A percentile compares a stretch with the other conserved stretches of the same genome.
Conservation (phyloP, 2,113 vertebrate genomes). For the Rana temporaria region DNA sequence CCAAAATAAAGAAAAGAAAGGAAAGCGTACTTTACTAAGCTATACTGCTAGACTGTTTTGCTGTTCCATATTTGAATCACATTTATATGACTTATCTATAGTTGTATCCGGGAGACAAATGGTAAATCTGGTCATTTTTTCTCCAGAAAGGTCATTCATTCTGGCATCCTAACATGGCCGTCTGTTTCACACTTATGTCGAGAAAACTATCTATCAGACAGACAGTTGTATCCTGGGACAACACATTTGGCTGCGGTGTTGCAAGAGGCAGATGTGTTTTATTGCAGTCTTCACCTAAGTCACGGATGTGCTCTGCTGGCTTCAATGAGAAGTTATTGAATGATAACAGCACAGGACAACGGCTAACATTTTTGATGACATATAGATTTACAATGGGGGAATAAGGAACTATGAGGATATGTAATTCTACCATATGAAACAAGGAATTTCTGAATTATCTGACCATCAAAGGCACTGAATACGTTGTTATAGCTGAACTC, state of each 20-base stretch:
- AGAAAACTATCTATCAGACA: constrained; percentile 18
- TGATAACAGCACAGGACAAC: constrained; percentile 22
- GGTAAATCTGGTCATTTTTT: background rate
- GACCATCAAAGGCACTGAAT: no score
- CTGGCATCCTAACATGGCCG: background rate
- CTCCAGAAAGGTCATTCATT: background rate
- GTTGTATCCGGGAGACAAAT: constrained; percentile 15
- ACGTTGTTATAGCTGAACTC: no score
- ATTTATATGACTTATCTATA: background rate
- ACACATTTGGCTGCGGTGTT: background rate
- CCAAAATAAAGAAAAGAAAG: no score
- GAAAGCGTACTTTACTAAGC: no score
- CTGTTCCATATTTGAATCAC: no score
- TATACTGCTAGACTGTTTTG: no score
- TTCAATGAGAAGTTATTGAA: constrained; percentile 2
- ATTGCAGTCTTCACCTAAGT: constrained; percentile 25
- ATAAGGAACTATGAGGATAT: no score
- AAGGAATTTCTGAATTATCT: background rate
- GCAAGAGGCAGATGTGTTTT: constrained; percentile 6
- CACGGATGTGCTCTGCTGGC: background rate
- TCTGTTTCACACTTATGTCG: constrained; percentile 7
- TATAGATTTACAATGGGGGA: no score
- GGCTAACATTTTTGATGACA: constrained; percentile 1
- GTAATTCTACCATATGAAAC: background rate
- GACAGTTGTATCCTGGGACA: constrained; percentile 8